Evolutionary conservation across 2,113 vertebrate genomes (phyloP), one percentile per base, ranked within the genome.

Genomic region (Otocyon megalotis): DNA sequence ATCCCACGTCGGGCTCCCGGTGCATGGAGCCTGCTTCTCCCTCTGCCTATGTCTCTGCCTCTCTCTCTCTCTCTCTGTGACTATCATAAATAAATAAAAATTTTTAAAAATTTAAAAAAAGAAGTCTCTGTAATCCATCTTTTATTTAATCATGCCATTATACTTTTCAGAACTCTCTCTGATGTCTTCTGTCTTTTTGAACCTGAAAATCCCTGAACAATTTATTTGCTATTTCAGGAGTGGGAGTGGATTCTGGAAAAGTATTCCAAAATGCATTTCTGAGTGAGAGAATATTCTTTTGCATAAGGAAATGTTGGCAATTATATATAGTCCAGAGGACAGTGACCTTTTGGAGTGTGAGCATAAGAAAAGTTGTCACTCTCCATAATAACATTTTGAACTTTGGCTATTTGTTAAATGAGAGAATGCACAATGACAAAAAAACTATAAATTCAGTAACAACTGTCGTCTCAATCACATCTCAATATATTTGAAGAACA

Each of bases 111-210:
- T n/a, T n/a, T n/a, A n/a, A n/a, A n/a, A n/a, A n/a, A 90, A 96
- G 43, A 84, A 90, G 58, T 83, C 48, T 95, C 67, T 84, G 71
- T 76, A 95, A 95, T 88, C 63, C 30, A 60, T 83, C 35, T 50
- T 58, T 93, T 96, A 60, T 62, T 97, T 86, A 95, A 90, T 95
- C 77, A 90, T 81, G 53, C 28, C 69, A 50, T 48, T 83, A 35
- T 63, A 84, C 69, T 96, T 96, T 80, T 65, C 74, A 96, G 72
- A 96, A 80, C 48, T 87, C 63, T 54, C 30, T 89, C 77, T 85
- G 86, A 93, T 97, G 97, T 97, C 43, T 92, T 96, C 63, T 93
- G 26, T 90, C 26, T 95, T 96, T 94, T 74, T 74, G 72, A 32
- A 96, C 58, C 30, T 77, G 37, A 96, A 96, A 48, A 92, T 86